phyloP scores from a whole-genome alignment of 2,113 vertebrate genomes.

The Struthio camelus region DNA sequence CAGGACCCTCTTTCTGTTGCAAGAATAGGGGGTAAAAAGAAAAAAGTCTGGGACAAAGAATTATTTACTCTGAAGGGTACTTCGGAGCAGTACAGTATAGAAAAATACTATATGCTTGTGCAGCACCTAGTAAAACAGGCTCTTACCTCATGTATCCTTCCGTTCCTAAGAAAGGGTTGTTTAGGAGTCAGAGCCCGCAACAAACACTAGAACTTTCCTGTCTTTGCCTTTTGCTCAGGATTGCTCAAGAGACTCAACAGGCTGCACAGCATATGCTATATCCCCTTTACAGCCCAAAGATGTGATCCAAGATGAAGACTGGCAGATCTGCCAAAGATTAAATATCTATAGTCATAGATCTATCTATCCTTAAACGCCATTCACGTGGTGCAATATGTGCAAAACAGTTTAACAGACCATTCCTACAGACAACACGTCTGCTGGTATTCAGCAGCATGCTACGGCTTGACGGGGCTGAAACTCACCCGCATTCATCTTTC shows the following conservation, averaged over 20 bases:
- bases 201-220: accelerated
- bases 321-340: neutral
- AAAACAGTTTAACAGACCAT: accelerated
- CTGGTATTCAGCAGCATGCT: neutral
- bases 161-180: accelerated
- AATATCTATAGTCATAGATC: accelerated
- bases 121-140: neutral
- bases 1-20: neutral
- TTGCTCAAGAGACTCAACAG: neutral
- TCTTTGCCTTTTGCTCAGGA: neutral
- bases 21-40: no score
- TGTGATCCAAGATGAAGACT: accelerated
- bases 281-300: neutral
- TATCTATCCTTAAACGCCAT: accelerated
- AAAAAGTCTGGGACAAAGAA: no score
- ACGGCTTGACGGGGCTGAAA: neutral
- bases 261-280: neutral
- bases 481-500: neutral
- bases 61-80: no score
- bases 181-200: neutral
- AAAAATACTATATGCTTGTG: neutral
- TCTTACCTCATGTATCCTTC: neutral
- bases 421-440: neutral
- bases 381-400: accelerated
- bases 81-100: no score